Percentiles rank a stretch among this genome's conserved stretches.
phyloP scores from a whole-genome alignment of 1,140 invertebrate genomes.

The Spodoptera frugiperda region DNA sequence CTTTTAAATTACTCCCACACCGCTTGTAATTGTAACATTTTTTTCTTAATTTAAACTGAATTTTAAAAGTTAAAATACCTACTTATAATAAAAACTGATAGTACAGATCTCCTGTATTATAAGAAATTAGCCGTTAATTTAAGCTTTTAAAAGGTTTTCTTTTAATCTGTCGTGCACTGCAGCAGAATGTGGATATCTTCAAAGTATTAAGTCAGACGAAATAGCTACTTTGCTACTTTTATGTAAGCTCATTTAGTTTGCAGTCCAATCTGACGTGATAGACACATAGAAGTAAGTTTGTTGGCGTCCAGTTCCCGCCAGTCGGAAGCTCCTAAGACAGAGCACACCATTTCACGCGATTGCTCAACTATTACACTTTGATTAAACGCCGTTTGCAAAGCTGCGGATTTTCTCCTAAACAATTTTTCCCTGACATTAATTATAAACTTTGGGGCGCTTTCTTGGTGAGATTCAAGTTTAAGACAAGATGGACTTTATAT shows the following conservation, averaged over 20 bases:
- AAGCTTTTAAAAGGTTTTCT: too few relatives aligned
- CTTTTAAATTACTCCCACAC: slow-evolving; percentile 44
- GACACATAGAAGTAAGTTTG: slow-evolving; percentile 12
- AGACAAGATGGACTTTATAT: slow-evolving; percentile 63
- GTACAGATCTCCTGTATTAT: too few relatives aligned
- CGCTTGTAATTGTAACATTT: too few relatives aligned
- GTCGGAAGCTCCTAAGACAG: slow-evolving; percentile 4
- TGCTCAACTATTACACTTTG: slow-evolving; percentile 52
- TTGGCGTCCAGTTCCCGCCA: slow-evolving; percentile 19
- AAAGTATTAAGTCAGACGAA: background rate
- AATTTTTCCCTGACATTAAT: slow-evolving; percentile 75
- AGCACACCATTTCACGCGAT: slow-evolving; percentile 4
- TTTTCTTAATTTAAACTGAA: too few relatives aligned
- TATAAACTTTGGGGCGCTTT: slow-evolving; percentile 69
- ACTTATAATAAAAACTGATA: too few relatives aligned
- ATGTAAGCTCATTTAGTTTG: slow-evolving; percentile 30
- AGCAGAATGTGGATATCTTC: background rate
- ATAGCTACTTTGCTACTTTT: slow-evolving; percentile 8
- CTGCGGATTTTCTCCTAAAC: slow-evolving; percentile 58
- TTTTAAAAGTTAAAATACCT: too few relatives aligned
- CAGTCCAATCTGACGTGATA: slow-evolving; percentile 16
- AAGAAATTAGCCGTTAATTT: too few relatives aligned
- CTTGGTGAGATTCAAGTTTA: slow-evolving; percentile 57
- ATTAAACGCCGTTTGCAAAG: slow-evolving; percentile 59
- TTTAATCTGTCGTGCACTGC: background rate